These are phyloP conservation scores for Axinella damicornis DNA, from an alignment of 37 sponge, comb jelly and placozoan species.

Conservation along the genomic window DNA sequence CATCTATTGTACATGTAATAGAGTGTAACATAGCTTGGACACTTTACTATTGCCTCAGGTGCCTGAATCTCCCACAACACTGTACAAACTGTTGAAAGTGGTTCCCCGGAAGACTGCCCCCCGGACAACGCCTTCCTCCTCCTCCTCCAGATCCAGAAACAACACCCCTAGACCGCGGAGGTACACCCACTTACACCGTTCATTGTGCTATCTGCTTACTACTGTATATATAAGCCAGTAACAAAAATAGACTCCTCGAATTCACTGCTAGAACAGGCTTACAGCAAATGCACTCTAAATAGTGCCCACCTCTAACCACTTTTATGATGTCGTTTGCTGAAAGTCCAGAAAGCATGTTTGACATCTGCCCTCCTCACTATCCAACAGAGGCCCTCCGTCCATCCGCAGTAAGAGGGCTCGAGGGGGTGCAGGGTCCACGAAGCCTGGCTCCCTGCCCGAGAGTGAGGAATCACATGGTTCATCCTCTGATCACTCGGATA, in stretches of 20 bases:
- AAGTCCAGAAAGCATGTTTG: no score
- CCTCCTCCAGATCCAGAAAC: neutral
- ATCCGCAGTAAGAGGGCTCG: no score
- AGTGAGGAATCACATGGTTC: slow-evolving; percentile 51
- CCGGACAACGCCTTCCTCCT: neutral
- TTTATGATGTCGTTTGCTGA: no score
- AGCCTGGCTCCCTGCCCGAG: slow-evolving; percentile 28
- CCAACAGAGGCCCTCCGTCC: no score
- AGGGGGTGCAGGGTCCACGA: slow-evolving; percentile 4
- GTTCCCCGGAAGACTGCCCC: slow-evolving; percentile 35
- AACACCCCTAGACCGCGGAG: neutral
- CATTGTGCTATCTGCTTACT: no score
- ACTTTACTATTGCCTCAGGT: neutral
- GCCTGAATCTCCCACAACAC: slow-evolving; percentile 63
- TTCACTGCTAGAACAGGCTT: no score
- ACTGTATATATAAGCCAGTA: no score
- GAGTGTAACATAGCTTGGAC: neutral
- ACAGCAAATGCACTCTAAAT: no score
- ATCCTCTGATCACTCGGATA: slow-evolving; percentile 14
- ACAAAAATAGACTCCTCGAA: no score
- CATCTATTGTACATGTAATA: neutral
- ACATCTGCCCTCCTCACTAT: no score
- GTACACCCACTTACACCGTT: no score
- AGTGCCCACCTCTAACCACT: no score
- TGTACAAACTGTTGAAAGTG: slow-evolving; percentile 81